Base-by-base conservation (phyloP, 2,888 invertebrate genomes). In the Cantharis nigra region DNA sequence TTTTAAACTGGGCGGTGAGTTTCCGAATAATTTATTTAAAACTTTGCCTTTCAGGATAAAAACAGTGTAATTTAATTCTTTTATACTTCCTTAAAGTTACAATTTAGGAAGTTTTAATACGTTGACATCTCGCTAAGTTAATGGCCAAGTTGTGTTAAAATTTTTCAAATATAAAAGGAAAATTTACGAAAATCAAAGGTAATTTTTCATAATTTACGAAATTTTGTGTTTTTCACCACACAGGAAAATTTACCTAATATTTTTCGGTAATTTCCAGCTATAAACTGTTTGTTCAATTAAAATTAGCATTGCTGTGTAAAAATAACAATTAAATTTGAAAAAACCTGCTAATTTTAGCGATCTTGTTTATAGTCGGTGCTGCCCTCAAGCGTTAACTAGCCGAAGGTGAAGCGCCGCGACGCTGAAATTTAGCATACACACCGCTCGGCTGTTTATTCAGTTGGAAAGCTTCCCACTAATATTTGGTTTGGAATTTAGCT, bases 351-450 rank as follows among this genome's bases (percentile, higher is more conserved):
- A n/a, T 49, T 49, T 49, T n/a, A n/a, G 5, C 13, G 5, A n/a
- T 16, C 16, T n/a, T 11, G 13, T 7, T 20, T 49, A 4, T n/a
- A 30, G 16, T 13, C 14, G 33, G 75, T 79, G 78, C 74, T 76
- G 78, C 78, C 78, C 74, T 79, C 78, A 69, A 11, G 74, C 64
- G 74, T 28, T 16, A 9, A 20, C 18, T 74, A 74, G 74, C 26
- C 13, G 67, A 20, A 72, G n/a, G n/a, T 28, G n/a, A 3, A 26
- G 69, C 72, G 78, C 49, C 75, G 70, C 70, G 75, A 75, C 71
- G 75, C 33, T 9, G 18, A n/a, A 65, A 1, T 23, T 65, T 18
- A n/a, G 49, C n/a, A 49, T 49, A 49, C 11, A 30, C n/a, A n/a
- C 49, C n/a, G n/a, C 16, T n/a, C 49, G 49, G n/a, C 16, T n/a